Percentiles rank a stretch among this genome's conserved stretches.
Conservation (phyloP, 92 coral and sea anemone species). For the Nematostella vectensis region DNA sequence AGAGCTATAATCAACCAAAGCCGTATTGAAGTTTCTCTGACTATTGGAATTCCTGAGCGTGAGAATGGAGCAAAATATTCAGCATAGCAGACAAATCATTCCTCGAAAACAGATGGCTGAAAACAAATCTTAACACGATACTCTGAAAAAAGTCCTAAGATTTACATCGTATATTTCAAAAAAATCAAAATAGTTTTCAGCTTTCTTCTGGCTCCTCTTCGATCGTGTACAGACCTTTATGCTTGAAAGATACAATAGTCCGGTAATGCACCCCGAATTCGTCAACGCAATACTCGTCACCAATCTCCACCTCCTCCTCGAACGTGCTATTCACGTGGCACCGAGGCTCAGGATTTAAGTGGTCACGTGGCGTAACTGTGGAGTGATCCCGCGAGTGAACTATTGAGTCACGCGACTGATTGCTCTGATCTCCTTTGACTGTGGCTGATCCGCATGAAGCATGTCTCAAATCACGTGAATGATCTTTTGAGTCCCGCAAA, state of each 20-base stretch:
- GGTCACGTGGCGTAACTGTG: not conserved
- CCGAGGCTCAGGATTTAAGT: not conserved
- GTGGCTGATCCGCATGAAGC: too few species aligned
- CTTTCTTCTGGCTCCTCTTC: slow-evolving; percentile 67
- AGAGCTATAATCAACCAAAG: too few species aligned
- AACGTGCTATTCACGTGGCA: not conserved
- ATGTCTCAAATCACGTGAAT: not conserved
- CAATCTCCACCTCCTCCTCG: not conserved
- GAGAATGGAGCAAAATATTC: too few species aligned
- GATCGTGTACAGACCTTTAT: slow-evolving; percentile 64
- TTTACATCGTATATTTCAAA: too few species aligned
- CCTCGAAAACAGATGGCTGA: too few species aligned
- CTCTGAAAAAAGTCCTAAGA: too few species aligned
- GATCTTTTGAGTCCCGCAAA: not conserved
- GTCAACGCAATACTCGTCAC: not conserved
- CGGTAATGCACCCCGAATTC: not conserved
- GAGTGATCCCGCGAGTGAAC: not conserved
- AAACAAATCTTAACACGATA: too few species aligned
- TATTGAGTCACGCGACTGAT: not conserved
- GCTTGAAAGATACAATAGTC: slow-evolving; percentile 1
- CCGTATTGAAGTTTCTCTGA: too few species aligned
- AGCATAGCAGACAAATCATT: too few species aligned
- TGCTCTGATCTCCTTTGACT: too few species aligned
- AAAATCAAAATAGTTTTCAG: too few species aligned
- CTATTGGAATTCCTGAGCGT: too few species aligned